Conservation (phyloP, 2,888 invertebrate species). For the Abrostola tripartita region DNA sequence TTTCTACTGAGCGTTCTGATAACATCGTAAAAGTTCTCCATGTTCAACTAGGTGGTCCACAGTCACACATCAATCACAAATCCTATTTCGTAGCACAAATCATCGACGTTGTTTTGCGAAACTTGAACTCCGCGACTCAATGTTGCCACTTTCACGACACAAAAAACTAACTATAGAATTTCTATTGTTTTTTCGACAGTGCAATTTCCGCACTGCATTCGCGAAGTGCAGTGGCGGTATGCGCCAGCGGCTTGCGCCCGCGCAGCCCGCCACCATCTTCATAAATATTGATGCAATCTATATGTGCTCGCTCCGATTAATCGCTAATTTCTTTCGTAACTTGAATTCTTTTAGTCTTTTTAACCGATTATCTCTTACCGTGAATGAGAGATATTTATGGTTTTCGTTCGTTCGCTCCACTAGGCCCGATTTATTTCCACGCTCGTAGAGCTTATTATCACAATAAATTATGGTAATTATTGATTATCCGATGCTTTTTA, state of each 20-base stretch:
- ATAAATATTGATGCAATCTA: conserved; percentile 86
- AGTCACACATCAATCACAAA: conserved; percentile 51
- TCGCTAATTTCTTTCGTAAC: conserved; percentile 77
- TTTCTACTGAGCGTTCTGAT: conserved; percentile 83
- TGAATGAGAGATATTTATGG: conserved; percentile 46
- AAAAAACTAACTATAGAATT: conserved; percentile 43
- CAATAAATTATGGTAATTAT: conserved; percentile 36
- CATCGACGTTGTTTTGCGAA: conserved; percentile 47
- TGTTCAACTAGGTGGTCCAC: conserved; percentile 53
- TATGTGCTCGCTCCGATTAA: conserved; percentile 82
- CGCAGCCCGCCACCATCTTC: conserved; percentile 69
- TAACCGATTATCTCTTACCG: conserved; percentile 53
- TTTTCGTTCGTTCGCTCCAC: conserved; percentile 20
- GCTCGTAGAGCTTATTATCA: conserved; percentile 25
- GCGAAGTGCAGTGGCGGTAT: conserved; percentile 78
- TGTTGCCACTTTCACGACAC: conserved; percentile 58
- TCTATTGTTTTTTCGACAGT: conserved; percentile 55
- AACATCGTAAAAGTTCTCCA: conserved; percentile 84
- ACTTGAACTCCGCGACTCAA: conserved; percentile 38
- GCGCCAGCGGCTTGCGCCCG: conserved; percentile 68
- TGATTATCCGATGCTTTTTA: conserved; percentile 36
- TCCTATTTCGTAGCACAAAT: conserved; percentile 44
- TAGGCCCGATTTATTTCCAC: conserved; percentile 32
- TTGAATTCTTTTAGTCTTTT: conserved; percentile 63
- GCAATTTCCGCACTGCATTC: conserved; percentile 76